Evolutionary conservation across 2,797 vertebrate genomes (phyloP).

Genomic region (Phrynocephalus forsythii): DNA sequence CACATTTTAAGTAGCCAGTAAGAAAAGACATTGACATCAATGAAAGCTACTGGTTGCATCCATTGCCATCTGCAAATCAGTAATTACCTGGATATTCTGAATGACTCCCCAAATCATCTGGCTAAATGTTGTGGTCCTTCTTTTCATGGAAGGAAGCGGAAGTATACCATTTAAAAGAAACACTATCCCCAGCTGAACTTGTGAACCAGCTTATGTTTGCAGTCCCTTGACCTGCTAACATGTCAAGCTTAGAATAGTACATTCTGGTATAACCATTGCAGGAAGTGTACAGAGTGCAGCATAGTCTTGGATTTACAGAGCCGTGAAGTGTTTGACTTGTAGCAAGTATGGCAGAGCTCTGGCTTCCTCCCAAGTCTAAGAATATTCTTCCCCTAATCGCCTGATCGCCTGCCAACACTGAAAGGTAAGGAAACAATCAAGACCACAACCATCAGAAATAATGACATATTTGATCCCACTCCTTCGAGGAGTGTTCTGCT

Average conservation of each 20-base stretch:
- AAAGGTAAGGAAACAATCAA: slow-evolving; percentile 35
- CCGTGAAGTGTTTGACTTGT: slow-evolving; percentile 18
- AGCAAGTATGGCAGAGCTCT: slow-evolving; percentile 5
- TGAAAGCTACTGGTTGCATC: not conserved
- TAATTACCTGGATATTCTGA: not conserved
- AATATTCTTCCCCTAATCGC: not conserved
- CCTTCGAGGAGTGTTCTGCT: slow-evolving; percentile 19
- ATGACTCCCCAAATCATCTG: not conserved
- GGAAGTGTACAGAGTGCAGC: not conserved
- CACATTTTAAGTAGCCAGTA: not conserved
- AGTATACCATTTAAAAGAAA: not conserved
- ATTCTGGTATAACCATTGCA: not conserved
- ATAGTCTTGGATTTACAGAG: slow-evolving; percentile 26
- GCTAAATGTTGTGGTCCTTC: not conserved
- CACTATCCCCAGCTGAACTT: not conserved
- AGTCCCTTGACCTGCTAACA: slow-evolving; percentile 6
- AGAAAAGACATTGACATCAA: not conserved
- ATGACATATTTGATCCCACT: slow-evolving; percentile 27
- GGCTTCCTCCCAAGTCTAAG: slow-evolving; percentile 5
- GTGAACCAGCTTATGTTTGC: not conserved
- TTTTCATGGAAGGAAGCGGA: not conserved
- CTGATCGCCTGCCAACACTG: slow-evolving; percentile 6
- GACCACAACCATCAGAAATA: slow-evolving; percentile 50
- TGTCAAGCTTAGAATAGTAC: not conserved
- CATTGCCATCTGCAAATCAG: not conserved